A percentile compares a stretch with the other conserved stretches of the same genome.
Conservation (phyloP, 2,113 vertebrate genomes). For the Pseudopipra pipra region DNA sequence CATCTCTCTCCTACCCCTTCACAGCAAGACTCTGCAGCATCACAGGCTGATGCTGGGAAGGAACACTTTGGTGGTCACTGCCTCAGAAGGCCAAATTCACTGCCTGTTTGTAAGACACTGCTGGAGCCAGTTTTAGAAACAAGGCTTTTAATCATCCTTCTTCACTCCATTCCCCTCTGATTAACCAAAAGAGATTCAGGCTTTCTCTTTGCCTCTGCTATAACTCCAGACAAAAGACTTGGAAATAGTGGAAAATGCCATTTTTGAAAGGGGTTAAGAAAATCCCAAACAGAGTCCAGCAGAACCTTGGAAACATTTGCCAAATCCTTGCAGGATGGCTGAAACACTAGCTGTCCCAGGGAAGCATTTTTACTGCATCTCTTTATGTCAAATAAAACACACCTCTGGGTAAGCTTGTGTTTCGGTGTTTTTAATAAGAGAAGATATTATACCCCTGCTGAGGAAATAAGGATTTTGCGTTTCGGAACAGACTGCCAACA, state of each 20-base stretch:
- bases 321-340: not conserved
- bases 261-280: constrained; percentile 38
- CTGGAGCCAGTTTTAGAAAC: not conserved
- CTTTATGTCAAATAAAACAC: constrained; percentile 25
- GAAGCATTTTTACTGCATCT: constrained; percentile 27
- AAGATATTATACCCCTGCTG: constrained; percentile 21
- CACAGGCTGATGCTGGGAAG: not conserved
- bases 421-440: constrained; percentile 40
- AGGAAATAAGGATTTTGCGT: constrained; percentile 5
- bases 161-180: not conserved
- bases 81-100: not conserved
- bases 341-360: constrained; percentile 39
- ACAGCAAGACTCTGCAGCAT: not conserved
- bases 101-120: not conserved
- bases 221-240: not conserved
- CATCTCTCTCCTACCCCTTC: not conserved
- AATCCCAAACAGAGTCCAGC: not conserved
- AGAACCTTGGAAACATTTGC: not conserved
- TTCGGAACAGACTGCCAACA: not conserved
- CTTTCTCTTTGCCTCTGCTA: not conserved
- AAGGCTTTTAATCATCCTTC: not conserved
- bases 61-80: not conserved
- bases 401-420: constrained; percentile 27
- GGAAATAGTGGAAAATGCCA: constrained; percentile 5
- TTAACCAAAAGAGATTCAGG: not conserved